Conservation (phyloP, 2,888 invertebrate genomes). For the Epinotia demarniana region DNA sequence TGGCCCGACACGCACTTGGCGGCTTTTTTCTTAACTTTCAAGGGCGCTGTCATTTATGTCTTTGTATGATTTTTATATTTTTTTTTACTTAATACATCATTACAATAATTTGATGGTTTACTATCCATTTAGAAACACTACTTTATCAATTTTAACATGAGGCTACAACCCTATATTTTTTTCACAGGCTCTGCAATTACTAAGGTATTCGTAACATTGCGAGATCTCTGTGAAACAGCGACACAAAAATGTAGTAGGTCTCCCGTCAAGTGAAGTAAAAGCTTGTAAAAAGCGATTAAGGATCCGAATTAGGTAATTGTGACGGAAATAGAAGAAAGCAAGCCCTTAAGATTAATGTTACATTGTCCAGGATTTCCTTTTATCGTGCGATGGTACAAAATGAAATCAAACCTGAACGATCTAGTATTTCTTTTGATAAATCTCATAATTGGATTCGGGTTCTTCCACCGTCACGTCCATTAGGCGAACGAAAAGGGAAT, state of each 20-base stretch:
- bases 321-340: constrained; percentile 15
- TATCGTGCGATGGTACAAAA: constrained; percentile 27
- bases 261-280: background rate
- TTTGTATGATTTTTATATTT: no score
- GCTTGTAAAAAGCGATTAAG: background rate
- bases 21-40: no score
- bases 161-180: no score
- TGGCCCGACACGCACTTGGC: no score
- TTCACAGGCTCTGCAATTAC: no score
- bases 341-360: constrained; percentile 36
- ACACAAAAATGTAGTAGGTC: background rate
- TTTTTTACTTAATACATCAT: no score
- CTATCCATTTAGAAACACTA: no score
- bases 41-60: no score
- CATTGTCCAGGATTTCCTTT: constrained; percentile 37
- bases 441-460: constrained; percentile 58
- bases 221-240: background rate
- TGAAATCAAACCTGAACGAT: constrained; percentile 47
- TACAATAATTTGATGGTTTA: no score
- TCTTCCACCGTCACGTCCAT: constrained; percentile 61
- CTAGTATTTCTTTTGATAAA: constrained; percentile 55
- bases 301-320: constrained; percentile 3
- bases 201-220: no score
- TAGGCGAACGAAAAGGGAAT: constrained; percentile 60
- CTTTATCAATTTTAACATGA: no score